A percentile compares a stretch with the other conserved stretches of the same genome.
Evolutionary conservation across 2,888 invertebrate genomes (phyloP).

Genomic region (Polyploca ridens): DNA sequence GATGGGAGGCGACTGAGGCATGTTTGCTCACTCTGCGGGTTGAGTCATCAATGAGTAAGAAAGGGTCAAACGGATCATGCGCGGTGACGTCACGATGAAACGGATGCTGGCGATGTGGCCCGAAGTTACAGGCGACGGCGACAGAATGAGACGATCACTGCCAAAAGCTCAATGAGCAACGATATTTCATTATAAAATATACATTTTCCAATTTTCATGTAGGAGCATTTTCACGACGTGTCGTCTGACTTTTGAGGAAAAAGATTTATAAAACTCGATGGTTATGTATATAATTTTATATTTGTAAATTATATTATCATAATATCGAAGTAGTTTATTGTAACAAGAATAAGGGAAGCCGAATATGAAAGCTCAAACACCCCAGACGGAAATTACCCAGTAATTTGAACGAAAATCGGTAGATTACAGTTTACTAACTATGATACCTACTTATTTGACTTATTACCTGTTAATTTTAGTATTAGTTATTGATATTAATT

Average conservation of each 20-base stretch:
- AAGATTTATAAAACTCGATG: constrained; percentile 15
- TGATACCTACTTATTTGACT: too few species aligned
- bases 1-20: constrained; percentile 33
- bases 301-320: too few species aligned
- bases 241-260: constrained; percentile 30
- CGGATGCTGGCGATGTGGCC: constrained; percentile 49
- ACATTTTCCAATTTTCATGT: constrained; percentile 61
- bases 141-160: constrained; percentile 50
- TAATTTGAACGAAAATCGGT: too few species aligned
- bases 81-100: constrained; percentile 27
- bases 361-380: too few species aligned
- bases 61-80: constrained; percentile 42
- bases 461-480: too few species aligned
- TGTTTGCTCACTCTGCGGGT: constrained; percentile 53
- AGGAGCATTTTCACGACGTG: constrained; percentile 38
- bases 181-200: constrained; percentile 71
- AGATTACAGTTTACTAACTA: too few species aligned
- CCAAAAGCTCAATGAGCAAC: constrained; percentile 77
- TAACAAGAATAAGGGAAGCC: too few species aligned
- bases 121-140: constrained; percentile 53
- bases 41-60: constrained; percentile 67
- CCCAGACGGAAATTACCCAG: too few species aligned
- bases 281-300: background rate
- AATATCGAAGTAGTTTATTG: too few species aligned
- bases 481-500: too few species aligned